Base-by-base conservation (phyloP, 2,113 vertebrate species). In the Lota lota region DNA sequence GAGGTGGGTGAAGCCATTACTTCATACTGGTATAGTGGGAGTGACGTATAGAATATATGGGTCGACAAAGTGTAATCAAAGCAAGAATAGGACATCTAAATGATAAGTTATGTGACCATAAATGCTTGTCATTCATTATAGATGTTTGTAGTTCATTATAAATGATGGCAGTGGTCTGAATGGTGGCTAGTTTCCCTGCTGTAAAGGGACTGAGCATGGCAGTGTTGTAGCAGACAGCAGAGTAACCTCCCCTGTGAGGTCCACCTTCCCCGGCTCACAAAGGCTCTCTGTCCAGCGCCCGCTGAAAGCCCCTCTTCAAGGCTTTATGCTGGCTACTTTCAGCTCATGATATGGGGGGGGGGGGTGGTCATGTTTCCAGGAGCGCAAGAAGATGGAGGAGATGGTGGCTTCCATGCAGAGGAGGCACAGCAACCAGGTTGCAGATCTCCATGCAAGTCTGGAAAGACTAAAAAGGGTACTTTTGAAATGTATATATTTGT, bases 391-490 rank as follows among this genome's bases (percentile, higher is more conserved):
- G 79, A 85, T 87, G 74, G 90, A 93, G 51, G 81, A 63, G 18
- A 21, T 81, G 51, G 24, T 90, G 71, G 73, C 79, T 1, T 69
- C 75, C 17, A 53, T 92, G 65, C 89, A 90, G 80, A 88, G 79
- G 63, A 91, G 85, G 68, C 87, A 93, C 22, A 68, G 88, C 12
- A 79, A 80, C 3, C 85, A 91, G 64, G 70, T 88, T 0, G 67
- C 83, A 3, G 91, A 92, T 61, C 84, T 93, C 66, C 88, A 90
- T 24, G 79, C 83, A 11, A 73, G 80, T 11, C 65, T 92, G 70
- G 88, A 92, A 47, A 76, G 75, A 64, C 84, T 93, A 60, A 69
- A 85, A 56, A 88, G 89, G 87, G 93, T 93, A 73, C 1, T 14
- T 56, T 33, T 33, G 4, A 33, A 5, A 33, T 4, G 28, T 6